phyloP scores from a whole-genome alignment of 2,113 vertebrate species.

The Agelaius tricolor region DNA sequence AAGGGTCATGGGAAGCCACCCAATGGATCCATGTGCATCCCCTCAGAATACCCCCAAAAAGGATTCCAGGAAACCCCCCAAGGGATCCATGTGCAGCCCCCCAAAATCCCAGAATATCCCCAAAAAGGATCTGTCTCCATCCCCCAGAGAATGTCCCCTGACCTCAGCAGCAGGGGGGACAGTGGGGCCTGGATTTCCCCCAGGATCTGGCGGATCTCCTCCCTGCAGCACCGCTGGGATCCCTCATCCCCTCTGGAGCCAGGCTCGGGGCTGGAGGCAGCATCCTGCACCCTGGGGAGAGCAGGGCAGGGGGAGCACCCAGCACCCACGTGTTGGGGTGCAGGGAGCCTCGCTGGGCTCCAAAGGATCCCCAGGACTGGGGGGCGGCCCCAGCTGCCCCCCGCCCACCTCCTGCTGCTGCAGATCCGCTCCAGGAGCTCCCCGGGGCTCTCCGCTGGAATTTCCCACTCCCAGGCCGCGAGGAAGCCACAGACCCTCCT shows the following conservation, averaged over 20 bases:
- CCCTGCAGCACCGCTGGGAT: neutral
- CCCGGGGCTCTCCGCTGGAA: neutral
- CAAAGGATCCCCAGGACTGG: neutral
- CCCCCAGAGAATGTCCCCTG: neutral
- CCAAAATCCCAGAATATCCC: too few species aligned
- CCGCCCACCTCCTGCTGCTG: conserved; percentile 57
- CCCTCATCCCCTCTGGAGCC: neutral
- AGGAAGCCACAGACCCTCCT: conserved; percentile 72
- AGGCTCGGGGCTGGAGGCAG: neutral
- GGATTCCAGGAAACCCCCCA: too few species aligned
- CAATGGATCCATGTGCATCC: neutral
- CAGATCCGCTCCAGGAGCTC: conserved; percentile 36
- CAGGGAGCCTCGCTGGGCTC: neutral
- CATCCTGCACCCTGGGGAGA: conserved; percentile 53
- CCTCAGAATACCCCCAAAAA: neutral
- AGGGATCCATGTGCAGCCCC: neutral
- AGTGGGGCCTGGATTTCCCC: conserved; percentile 62
- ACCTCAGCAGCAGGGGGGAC: conserved; percentile 68
- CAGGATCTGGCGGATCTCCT: conserved; percentile 40
- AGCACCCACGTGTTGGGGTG: rapidly evolving
- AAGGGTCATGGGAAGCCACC: neutral
- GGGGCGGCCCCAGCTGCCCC: rapidly evolving
- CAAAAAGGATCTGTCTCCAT: neutral
- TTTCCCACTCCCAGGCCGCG: conserved; percentile 11
- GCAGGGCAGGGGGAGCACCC: neutral